Base-by-base conservation (phyloP, 2,797 vertebrate species). In the Lithobates sylvaticus region DNA sequence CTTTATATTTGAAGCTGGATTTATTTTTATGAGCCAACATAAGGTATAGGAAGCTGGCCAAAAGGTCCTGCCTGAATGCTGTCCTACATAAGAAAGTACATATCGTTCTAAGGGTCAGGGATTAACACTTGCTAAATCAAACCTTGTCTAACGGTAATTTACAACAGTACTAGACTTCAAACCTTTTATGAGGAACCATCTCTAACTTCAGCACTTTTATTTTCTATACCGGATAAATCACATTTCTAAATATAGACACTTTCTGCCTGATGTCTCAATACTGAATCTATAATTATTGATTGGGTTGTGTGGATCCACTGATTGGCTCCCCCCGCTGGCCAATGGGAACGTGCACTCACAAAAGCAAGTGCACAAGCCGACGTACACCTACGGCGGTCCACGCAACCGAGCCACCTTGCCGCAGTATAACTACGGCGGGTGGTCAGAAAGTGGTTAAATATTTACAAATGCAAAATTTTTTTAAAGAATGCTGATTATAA, bases 71-170 rank as follows among this genome's bases (percentile, higher is more conserved):
- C 13, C 61, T 29, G 76, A 87, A 74, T 68, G 42, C 32, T 87
- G 47, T 79, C 68, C 70, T 69, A 79, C 54, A 75, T 83, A 83
- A 87, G 71, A 87, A 83, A 87, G 85, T 87, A 87, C 86, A 87
- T 75, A 21, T 84, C 76, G 81, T 87, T 87, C 86, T 87, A 79
- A 84, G 81, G 18, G 80, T 87, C 42, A 84, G 81, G 79, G 71
- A 87, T 87, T 87, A 87, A 84, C 86, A 87, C 86, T 16, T 79
- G 42, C 86, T 80, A 87, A 84, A 87, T 87, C 86, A 87, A 83
- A 87, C 78, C 69, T 74, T 84, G 86, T 79, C 86, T 69, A 68
- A 61, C 64, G 84, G 61, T 80, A 87, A 87, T 87, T 87, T 87
- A 87, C 84, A 78, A 84, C 83, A 87, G 50, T 44, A 70, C 42